Evolutionary conservation across 2,888 invertebrate species (phyloP), one percentile per base, ranked within the genome.

Genomic region (Agrochola macilenta): DNA sequence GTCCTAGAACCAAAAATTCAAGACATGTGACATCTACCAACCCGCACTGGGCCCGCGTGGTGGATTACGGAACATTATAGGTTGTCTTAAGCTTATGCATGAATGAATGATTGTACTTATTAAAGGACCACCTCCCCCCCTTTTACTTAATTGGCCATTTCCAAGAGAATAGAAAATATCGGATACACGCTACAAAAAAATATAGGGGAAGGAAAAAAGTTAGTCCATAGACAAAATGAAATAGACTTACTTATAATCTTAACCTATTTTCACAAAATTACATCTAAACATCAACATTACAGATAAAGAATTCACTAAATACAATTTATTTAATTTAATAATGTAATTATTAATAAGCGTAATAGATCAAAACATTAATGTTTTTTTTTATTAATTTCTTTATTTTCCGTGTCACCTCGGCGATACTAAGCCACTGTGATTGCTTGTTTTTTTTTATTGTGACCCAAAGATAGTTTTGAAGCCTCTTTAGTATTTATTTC

Each of bases 291-390:
- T 93, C 95, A 95, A 96, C 93, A 91, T 95, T 95, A 95, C 91
- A 93, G 91, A 91, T 95, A 94, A 90, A 93, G 93, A 95, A 93
- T 93, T 95, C 92, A 94, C 94, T 95, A 94, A 95, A 93, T 95
- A 95, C 93, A 94, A 92, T 94, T 94, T 93, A 93, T 92, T 88
- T 92, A 92, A 89, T 91, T 91, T 91, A 93, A 93, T 93, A 94
- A 95, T 95, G 94, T 95, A 95, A 95, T 96, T 96, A 95, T 96
- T 96, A 96, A 96, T 96, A 96, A 96, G 96, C 96, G 96, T 96
- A 96, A 95, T 96, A 96, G 96, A 96, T 96, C 95, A 96, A 96
- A 95, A 96, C 95, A 95, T 95, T 94, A 91, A 94, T 93, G 94
- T 95, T 95, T 95, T 95, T 94, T 94, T 92, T 92, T 90, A 87